A percentile compares a stretch with the other conserved stretches of the same genome.
Evolutionary conservation across 1,140 invertebrate species (phyloP).

Genomic region (Hyposmocoma kahamanoa): DNA sequence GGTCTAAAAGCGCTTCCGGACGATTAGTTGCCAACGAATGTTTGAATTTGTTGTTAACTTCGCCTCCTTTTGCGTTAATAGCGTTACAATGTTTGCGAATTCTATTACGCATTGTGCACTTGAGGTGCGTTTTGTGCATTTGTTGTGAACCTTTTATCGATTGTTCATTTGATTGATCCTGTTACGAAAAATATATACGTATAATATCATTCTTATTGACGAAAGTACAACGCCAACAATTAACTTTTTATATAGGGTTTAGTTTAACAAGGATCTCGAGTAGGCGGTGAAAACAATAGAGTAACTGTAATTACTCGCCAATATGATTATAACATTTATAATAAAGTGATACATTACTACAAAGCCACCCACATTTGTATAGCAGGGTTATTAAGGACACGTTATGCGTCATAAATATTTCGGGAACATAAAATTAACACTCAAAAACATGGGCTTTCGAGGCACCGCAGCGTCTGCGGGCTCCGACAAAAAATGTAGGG

Average conservation of each 20-base stretch:
- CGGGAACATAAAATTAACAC: conserved; percentile 72
- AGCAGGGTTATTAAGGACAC: conserved; percentile 60
- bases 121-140: conserved; percentile 38
- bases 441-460: conserved; percentile 65
- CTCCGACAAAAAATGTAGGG: conserved; percentile 57
- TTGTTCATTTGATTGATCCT: conserved; percentile 51
- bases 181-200: conserved; percentile 18
- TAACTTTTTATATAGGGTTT: no score
- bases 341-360: conserved; percentile 65
- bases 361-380: conserved; percentile 69
- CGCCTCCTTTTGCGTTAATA: conserved; percentile 68
- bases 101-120: conserved; percentile 65
- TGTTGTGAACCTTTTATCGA: conserved; percentile 45
- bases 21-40: conserved; percentile 61
- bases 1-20: conserved; percentile 59
- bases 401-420: conserved; percentile 73
- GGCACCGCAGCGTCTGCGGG: conserved; percentile 68
- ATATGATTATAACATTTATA: conserved; percentile 39
- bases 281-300: no score
- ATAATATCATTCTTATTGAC: no score
- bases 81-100: conserved; percentile 67
- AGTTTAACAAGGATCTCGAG: no score
- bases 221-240: no score
- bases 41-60: conserved; percentile 71
- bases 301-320: conserved; percentile 7